Conservation (phyloP, 1,140 invertebrate genomes). For the Meteorus sp. region DNA sequence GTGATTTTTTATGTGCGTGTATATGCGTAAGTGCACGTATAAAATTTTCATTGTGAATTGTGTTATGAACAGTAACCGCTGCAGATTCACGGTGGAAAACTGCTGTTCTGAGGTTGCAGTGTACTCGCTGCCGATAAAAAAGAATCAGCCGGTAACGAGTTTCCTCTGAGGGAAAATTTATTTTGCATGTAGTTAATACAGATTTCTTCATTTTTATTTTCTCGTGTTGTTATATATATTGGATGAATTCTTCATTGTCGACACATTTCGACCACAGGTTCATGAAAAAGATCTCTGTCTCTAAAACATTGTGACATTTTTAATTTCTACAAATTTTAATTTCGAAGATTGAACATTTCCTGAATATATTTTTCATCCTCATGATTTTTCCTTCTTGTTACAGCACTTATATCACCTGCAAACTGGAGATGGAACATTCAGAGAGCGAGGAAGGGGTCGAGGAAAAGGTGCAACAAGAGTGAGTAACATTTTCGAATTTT, state of each 20-base stretch:
- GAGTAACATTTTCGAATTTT: constrained; percentile 34
- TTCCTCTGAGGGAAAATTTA: background rate
- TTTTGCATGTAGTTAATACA: background rate
- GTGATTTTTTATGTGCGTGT: too few species aligned
- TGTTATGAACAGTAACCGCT: too few species aligned
- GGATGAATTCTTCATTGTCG: constrained; percentile 23
- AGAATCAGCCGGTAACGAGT: constrained; percentile 26
- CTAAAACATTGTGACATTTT: too few species aligned
- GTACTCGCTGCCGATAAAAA: constrained; percentile 31
- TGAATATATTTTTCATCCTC: background rate
- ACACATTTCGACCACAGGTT: too few species aligned
- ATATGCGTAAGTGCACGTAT: too few species aligned
- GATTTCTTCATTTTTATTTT: background rate
- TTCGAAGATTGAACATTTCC: constrained; percentile 35
- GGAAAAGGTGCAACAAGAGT: constrained; percentile 58
- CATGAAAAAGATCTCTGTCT: too few species aligned
- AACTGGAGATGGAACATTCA: constrained; percentile 54
- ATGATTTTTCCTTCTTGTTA: constrained; percentile 39
- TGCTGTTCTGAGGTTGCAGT: background rate
- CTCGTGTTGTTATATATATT: constrained; percentile 13
- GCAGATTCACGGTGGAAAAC: background rate
- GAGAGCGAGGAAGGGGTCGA: constrained; percentile 55
- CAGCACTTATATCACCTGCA: constrained; percentile 58
- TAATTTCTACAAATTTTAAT: too few species aligned
- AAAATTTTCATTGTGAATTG: too few species aligned